Evolutionary conservation across 2,113 vertebrate genomes (phyloP).

Genomic region (Trichechus manatus): DNA sequence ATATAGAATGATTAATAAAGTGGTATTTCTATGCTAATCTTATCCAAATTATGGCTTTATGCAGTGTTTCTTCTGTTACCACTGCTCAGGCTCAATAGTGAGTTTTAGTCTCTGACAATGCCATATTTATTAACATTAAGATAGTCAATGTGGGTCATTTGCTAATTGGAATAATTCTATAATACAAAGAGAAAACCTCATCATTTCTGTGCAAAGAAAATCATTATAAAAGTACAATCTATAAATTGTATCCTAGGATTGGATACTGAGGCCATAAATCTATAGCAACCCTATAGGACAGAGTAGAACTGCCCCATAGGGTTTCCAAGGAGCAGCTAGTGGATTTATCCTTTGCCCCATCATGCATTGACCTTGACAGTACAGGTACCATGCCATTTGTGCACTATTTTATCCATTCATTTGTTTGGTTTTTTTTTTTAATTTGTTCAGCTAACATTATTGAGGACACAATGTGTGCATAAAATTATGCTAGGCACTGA

Average conservation of each 20-base stretch:
- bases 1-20: background rate
- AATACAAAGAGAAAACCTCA: background rate
- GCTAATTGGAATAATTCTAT: background rate
- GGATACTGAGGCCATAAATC: background rate
- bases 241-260: background rate
- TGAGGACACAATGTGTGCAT: background rate
- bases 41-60: background rate
- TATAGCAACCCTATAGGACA: too few relatives aligned
- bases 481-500: background rate
- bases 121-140: conserved; percentile 25
- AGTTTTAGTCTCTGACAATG: background rate
- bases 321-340: too few relatives aligned
- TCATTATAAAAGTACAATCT: background rate
- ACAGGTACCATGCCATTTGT: background rate
- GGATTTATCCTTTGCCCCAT: background rate
- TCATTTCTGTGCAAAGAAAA: conserved; percentile 30
- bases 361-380: background rate
- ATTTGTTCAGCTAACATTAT: background rate
- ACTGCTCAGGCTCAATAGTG: background rate
- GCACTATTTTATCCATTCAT: background rate
- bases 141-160: background rate
- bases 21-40: conserved; percentile 26
- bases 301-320: too few relatives aligned
- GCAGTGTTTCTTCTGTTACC: background rate
- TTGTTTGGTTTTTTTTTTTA: background rate